These are phyloP conservation scores for Cephus spinipes DNA, from an alignment of 2,888 invertebrate species.

Conservation along the genomic window DNA sequence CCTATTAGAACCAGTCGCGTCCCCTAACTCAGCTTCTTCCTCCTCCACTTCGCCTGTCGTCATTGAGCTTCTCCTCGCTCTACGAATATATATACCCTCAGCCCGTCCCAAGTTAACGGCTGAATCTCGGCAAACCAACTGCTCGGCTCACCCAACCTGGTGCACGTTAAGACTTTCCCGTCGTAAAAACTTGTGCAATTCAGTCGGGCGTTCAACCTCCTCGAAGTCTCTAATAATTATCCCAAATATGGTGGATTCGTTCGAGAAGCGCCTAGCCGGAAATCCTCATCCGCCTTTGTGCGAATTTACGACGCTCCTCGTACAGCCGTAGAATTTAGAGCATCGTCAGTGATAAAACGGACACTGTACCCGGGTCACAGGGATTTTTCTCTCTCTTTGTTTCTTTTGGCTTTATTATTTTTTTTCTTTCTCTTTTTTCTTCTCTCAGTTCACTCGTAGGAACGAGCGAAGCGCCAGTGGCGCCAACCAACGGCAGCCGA, in stretches of 20 bases:
- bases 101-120: not conserved
- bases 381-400: not conserved
- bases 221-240: not conserved
- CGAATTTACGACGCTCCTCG: not conserved
- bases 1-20: not conserved
- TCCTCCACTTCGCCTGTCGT: not conserved
- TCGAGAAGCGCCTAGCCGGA: not conserved
- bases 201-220: not conserved
- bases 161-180: conserved; percentile 37
- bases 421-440: not conserved
- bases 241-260: not conserved
- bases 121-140: not conserved
- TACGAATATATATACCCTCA: not conserved
- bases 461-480: not conserved
- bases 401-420: not conserved
- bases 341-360: not conserved
- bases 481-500: not conserved
- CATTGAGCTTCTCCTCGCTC: conserved; percentile 7
- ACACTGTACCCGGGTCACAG: not conserved
- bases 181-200: conserved; percentile 34
- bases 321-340: not conserved
- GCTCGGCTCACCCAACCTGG: not conserved
- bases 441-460: not conserved
- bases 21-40: not conserved
- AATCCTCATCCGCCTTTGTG: not conserved